A percentile compares a stretch with the other conserved stretches of the same genome.
These are phyloP conservation scores for Galendromus occidentalis DNA, from an alignment of 1,140 invertebrate species.

Conservation along the genomic window DNA sequence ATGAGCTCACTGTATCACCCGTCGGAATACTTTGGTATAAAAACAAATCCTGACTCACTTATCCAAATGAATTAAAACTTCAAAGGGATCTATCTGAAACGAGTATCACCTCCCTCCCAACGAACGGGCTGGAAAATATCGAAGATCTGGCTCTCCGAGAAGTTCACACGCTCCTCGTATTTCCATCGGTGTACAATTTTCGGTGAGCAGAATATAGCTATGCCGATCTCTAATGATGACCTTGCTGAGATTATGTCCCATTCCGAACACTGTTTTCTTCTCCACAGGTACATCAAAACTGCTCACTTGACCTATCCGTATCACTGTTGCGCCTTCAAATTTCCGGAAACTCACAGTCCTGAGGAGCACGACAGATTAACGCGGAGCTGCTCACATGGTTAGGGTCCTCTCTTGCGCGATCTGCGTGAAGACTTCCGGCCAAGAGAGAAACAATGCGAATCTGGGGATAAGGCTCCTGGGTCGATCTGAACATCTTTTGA, in stretches of 20 bases:
- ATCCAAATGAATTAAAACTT: slow-evolving; percentile 13
- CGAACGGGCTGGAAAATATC: slow-evolving; percentile 44
- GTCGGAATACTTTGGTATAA: too few relatives aligned
- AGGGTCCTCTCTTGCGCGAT: not conserved
- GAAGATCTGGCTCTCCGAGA: slow-evolving; percentile 46
- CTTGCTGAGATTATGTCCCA: too few relatives aligned
- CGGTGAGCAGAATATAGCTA: slow-evolving; percentile 30
- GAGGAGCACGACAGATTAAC: slow-evolving; percentile 28
- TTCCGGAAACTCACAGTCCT: slow-evolving; percentile 53
- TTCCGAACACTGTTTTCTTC: slow-evolving; percentile 13
- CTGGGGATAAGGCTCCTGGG: too few relatives aligned
- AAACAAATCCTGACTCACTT: too few relatives aligned
- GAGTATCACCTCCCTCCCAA: slow-evolving; percentile 46
- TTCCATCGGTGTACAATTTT: slow-evolving; percentile 62
- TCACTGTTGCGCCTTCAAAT: slow-evolving; percentile 71
- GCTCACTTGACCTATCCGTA: slow-evolving; percentile 58
- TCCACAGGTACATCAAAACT: slow-evolving; percentile 29
- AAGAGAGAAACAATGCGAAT: not conserved
- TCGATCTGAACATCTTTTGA: too few relatives aligned
- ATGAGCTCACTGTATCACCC: too few relatives aligned
- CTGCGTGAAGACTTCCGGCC: not conserved
- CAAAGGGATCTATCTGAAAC: slow-evolving; percentile 51
- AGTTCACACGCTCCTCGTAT: slow-evolving; percentile 47
- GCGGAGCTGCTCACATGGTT: not conserved
- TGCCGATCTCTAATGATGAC: too few relatives aligned